These are phyloP conservation scores for Pyrrhura leucotis DNA, from an alignment of 2,797 vertebrate species.

Conservation along the genomic window DNA sequence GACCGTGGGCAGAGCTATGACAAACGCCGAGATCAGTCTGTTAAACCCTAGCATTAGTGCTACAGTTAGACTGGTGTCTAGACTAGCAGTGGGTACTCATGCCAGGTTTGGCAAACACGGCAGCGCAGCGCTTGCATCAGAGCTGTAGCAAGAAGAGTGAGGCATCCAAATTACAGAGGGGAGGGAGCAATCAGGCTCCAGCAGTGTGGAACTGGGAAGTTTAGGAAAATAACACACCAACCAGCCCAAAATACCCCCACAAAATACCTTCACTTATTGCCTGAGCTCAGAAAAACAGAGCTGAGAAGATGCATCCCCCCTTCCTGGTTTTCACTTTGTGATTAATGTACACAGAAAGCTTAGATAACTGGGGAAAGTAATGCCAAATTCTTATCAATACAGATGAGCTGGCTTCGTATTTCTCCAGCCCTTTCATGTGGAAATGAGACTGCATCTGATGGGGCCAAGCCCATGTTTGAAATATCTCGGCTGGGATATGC, in stretches of 20 bases:
- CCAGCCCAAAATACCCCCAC: background rate
- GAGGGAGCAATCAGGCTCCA: background rate
- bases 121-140: slow-evolving; percentile 18
- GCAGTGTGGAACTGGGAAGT: background rate
- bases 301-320: background rate
- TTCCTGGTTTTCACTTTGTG: background rate
- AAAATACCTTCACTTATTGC: background rate
- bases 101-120: slow-evolving; percentile 58
- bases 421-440: slow-evolving; percentile 57
- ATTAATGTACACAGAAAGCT: slow-evolving; percentile 26
- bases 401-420: slow-evolving; percentile 47
- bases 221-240: background rate
- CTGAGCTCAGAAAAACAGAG: background rate
- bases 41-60: slow-evolving; percentile 77
- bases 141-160: background rate
- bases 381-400: slow-evolving; percentile 54
- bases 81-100: slow-evolving; percentile 69
- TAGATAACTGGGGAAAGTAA: slow-evolving; percentile 23
- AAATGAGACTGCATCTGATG: slow-evolving; percentile 48
- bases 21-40: slow-evolving; percentile 67
- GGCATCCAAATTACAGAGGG: background rate
- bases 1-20: slow-evolving; percentile 78
- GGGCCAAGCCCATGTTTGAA: slow-evolving; percentile 44
- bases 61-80: slow-evolving; percentile 78
- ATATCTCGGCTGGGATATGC: slow-evolving; percentile 11